Conservation (phyloP, 2,113 vertebrate genomes). For the Sinosuthora webbiana region DNA sequence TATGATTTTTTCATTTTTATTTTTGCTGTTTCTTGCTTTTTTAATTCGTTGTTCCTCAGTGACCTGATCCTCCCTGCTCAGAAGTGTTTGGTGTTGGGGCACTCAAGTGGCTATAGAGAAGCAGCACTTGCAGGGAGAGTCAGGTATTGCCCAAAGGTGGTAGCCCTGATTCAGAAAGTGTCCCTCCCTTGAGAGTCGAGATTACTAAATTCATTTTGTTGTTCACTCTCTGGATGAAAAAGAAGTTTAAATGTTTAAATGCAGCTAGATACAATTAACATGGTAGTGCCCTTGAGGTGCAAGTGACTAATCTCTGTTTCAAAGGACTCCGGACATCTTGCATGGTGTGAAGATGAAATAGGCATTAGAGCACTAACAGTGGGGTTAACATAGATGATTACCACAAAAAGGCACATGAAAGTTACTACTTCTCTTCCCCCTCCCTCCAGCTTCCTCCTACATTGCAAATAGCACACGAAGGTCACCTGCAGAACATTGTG, state of each 20-base stretch:
- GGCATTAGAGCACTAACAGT: not conserved
- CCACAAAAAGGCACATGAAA: not conserved
- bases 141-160: not conserved
- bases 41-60: not conserved
- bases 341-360: not conserved
- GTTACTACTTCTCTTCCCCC: not conserved
- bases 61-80: not conserved
- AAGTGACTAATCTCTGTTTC: not conserved
- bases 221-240: not conserved
- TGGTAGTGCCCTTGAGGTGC: not conserved
- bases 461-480: not conserved
- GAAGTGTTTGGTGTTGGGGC: not conserved
- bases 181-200: not conserved
- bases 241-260: not conserved
- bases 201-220: not conserved
- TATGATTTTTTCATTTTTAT: not conserved
- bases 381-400: not conserved
- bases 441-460: not conserved
- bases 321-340: not conserved
- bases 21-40: not conserved
- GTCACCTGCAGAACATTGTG: not conserved
- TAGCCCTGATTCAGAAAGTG: not conserved
- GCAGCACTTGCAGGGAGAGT: not conserved
- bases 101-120: not conserved
- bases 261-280: not conserved